Evolutionary conservation across 2,797 vertebrate species (phyloP).

Genomic region (Sebastes wilsoni): DNA sequence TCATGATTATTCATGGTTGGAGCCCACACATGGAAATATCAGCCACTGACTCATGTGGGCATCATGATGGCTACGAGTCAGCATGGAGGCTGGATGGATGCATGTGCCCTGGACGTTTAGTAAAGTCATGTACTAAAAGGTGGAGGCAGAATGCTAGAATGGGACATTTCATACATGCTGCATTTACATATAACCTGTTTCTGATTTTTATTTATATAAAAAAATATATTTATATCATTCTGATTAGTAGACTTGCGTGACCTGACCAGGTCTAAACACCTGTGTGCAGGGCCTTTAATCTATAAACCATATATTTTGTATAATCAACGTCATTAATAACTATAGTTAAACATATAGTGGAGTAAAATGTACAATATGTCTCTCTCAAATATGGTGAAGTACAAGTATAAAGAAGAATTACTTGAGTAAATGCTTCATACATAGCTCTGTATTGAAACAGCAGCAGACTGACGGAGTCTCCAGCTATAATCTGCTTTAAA

Average conservation of each 20-base stretch:
- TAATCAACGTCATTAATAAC: no score
- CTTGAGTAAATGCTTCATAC: background rate
- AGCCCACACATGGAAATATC: conserved; percentile 68
- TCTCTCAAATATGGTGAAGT: no score
- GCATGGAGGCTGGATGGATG: conserved; percentile 12
- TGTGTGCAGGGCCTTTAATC: no score
- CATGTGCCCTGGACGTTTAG: background rate
- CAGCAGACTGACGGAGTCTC: conserved; percentile 1
- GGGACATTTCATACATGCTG: background rate
- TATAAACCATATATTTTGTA: no score
- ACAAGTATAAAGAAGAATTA: background rate
- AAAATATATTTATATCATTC: no score
- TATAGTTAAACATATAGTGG: no score
- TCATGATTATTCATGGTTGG: conserved; percentile 69
- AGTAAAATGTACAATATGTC: no score
- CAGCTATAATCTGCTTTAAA: conserved; percentile 44
- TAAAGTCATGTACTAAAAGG: background rate
- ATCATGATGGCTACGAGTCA: conserved; percentile 45
- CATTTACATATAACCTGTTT: background rate
- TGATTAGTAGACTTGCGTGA: no score
- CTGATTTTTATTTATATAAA: no score
- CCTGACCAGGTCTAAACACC: no score
- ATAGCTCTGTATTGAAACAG: background rate
- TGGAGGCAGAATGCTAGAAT: background rate
- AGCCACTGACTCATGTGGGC: conserved; percentile 63